These are phyloP conservation scores for Barypeithes pellucidus DNA, from an alignment of 2,888 invertebrate genomes.

Conservation along the genomic window DNA sequence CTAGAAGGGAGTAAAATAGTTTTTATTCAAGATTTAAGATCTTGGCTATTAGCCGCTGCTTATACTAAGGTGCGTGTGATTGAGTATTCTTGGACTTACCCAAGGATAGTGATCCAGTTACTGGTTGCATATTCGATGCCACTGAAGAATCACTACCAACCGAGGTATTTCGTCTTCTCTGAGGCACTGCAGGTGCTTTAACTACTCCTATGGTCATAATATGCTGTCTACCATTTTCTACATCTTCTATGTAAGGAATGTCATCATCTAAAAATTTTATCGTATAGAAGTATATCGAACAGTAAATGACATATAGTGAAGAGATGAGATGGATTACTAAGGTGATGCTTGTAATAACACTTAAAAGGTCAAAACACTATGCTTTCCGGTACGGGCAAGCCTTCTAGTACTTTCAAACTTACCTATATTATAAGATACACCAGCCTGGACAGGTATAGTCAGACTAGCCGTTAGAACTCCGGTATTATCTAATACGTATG, in stretches of 20 bases:
- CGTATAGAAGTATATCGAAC: too few species aligned
- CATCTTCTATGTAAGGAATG: constrained; percentile 81
- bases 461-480: constrained; percentile 86
- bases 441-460: constrained; percentile 78
- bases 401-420: constrained; percentile 41
- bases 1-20: constrained; percentile 23
- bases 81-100: constrained; percentile 21
- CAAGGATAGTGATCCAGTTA: constrained; percentile 69
- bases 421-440: constrained; percentile 55
- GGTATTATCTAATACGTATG: constrained; percentile 73
- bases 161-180: constrained; percentile 71
- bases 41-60: too few species aligned
- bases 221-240: constrained; percentile 66
- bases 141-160: constrained; percentile 72
- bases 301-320: too few species aligned
- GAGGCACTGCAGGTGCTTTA: constrained; percentile 66
- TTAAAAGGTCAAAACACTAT: too few species aligned
- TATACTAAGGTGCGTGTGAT: neutral
- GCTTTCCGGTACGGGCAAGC: too few species aligned
- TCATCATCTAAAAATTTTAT: constrained; percentile 72
- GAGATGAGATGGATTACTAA: too few species aligned
- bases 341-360: too few species aligned
- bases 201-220: constrained; percentile 68
- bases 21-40: too few species aligned
- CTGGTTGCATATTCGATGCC: constrained; percentile 67